These are phyloP conservation scores for Eristalis arbustorum DNA, from an alignment of 2,888 invertebrate species.

Conservation along the genomic window DNA sequence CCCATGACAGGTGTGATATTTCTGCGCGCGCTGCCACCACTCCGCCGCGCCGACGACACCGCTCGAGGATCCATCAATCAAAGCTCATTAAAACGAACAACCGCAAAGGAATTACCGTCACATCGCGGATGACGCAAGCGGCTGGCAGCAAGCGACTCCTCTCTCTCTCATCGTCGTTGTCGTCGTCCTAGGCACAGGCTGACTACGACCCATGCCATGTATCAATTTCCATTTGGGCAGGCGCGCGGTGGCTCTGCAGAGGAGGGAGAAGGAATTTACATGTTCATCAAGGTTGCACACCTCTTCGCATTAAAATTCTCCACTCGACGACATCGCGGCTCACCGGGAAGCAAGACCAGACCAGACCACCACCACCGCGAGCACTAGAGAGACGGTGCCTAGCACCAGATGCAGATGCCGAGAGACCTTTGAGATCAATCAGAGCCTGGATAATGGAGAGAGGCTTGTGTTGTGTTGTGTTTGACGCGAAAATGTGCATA, in stretches of 20 bases:
- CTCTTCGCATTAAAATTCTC: conserved; percentile 61
- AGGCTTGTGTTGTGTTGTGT: conserved; percentile 47
- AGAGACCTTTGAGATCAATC: conserved; percentile 62
- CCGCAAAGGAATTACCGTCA: conserved; percentile 59
- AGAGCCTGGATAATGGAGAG: conserved; percentile 56
- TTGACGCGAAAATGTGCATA: conserved; percentile 27
- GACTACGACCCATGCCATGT: conserved; percentile 8
- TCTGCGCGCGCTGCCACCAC: conserved; percentile 23
- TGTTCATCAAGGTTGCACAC: conserved; percentile 68
- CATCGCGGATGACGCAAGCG: conserved; percentile 54
- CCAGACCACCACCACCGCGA: conserved; percentile 36
- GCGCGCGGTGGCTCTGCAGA: not conserved
- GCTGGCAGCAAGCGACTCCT: conserved; percentile 13
- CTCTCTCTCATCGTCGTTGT: conserved; percentile 2
- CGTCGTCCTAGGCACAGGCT: not conserved
- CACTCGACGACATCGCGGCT: conserved; percentile 15
- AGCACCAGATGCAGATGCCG: conserved; percentile 16
- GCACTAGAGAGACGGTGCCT: conserved; percentile 12
- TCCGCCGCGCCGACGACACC: not conserved
- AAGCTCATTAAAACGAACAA: conserved; percentile 70
- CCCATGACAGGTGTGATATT: conserved; percentile 70
- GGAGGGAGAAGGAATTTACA: conserved; percentile 59
- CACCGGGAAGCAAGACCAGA: not conserved
- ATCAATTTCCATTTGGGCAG: conserved; percentile 51
- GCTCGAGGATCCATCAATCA: conserved; percentile 66